Percentiles rank a stretch among this genome's conserved stretches.
phyloP scores from a whole-genome alignment of 23 tunicate species.

The Trididemnum clinides region DNA sequence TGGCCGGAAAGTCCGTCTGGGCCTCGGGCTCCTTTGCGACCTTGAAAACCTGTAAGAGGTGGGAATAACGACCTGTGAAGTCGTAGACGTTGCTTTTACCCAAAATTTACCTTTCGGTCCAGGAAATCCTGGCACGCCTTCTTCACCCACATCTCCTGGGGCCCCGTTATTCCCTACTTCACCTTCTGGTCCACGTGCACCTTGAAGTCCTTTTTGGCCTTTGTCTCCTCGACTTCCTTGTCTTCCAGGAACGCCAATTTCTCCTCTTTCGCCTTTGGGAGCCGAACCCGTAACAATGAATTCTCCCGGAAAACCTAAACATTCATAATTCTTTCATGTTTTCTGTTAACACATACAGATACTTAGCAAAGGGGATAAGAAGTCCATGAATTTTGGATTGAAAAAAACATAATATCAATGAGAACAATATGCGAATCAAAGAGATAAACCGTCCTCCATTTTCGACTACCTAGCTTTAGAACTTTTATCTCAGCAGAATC shows the following conservation, averaged over 20 bases:
- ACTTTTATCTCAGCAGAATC: no score
- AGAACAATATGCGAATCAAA: no score
- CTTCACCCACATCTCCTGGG: conserved; percentile 51
- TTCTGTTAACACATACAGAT: no score
- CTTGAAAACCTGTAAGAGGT: background rate
- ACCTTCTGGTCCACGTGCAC: conserved; percentile 18
- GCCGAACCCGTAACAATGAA: background rate
- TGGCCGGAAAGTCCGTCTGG: conserved; percentile 35
- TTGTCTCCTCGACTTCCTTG: conserved; percentile 45
- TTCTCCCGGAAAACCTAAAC: conserved; percentile 32
- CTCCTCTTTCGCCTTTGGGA: conserved; percentile 53
- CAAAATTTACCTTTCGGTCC: conserved; percentile 10
- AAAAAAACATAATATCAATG: no score
- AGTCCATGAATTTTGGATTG: no score
- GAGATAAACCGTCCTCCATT: no score
- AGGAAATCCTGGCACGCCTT: conserved; percentile 34
- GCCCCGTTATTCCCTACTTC: conserved; percentile 34
- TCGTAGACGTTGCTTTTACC: background rate
- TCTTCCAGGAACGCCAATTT: conserved; percentile 35
- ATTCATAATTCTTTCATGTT: no score
- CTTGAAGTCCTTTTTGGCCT: conserved; percentile 49
- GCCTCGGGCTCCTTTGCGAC: conserved; percentile 10
- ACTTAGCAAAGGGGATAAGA: no score
- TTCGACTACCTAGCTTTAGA: no score
- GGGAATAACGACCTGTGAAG: background rate